A percentile compares a stretch with the other conserved stretches of the same genome.
phyloP scores from a whole-genome alignment of 2,888 invertebrate genomes.

The Nemoura dubitans region DNA sequence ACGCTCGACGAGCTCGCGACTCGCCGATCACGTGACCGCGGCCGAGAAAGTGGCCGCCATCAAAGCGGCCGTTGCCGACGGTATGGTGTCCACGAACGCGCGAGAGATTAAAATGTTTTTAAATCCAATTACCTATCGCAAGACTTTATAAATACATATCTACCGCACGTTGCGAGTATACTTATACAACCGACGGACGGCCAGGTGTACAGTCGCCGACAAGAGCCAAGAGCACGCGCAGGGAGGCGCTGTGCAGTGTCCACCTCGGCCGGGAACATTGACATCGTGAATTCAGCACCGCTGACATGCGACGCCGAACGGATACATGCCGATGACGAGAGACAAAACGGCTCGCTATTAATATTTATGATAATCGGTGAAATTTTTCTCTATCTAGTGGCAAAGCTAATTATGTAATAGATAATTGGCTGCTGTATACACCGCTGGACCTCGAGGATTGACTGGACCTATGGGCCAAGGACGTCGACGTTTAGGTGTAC shows the following conservation, averaged over 20 bases:
- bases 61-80: not conserved
- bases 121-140: not conserved
- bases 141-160: not conserved
- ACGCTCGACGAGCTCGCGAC: not conserved
- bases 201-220: not conserved
- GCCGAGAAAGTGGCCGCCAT: not conserved
- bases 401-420: not conserved
- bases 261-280: too few relatives aligned
- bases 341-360: not conserved
- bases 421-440: not conserved
- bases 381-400: not conserved
- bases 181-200: not conserved
- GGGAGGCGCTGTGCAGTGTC: too few relatives aligned
- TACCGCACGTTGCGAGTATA: not conserved
- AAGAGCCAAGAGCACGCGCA: not conserved
- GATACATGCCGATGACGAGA: not conserved
- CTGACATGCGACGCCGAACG: not conserved
- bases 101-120: constrained; percentile 7
- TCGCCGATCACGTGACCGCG: not conserved
- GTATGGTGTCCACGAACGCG: not conserved
- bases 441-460: constrained; percentile 12
- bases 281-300: too few relatives aligned
- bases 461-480: constrained; percentile 12
- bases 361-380: not conserved
- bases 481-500: not conserved